Conservation (phyloP, 2,797 vertebrate species). For the Sebastes nivosus region DNA sequence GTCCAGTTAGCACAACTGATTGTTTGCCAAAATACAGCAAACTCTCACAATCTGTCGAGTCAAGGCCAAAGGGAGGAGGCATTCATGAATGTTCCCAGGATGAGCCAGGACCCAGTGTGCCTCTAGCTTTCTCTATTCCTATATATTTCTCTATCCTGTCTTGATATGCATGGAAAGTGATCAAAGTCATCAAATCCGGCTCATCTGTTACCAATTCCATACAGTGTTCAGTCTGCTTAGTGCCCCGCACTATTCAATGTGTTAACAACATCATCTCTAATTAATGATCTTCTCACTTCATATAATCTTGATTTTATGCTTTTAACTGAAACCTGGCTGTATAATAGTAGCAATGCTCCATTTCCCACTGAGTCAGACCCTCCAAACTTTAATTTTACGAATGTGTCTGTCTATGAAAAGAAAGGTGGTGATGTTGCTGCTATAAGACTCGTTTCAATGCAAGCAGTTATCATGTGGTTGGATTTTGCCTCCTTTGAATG, state of each 20-base stretch:
- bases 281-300: neutral
- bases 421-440: neutral
- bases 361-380: neutral
- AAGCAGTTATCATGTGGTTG: neutral
- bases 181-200: neutral
- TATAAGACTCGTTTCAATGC: neutral
- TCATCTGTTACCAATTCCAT: neutral
- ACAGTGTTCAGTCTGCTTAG: neutral
- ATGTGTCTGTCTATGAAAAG: neutral
- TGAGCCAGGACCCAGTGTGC: neutral
- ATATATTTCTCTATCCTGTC: neutral
- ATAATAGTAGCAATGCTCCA: neutral
- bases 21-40: neutral
- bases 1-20: neutral
- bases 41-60: neutral
- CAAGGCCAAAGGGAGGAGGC: neutral
- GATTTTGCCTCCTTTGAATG: neutral
- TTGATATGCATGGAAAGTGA: neutral
- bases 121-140: neutral
- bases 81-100: neutral
- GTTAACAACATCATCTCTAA: neutral
- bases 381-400: neutral
- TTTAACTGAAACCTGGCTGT: neutral
- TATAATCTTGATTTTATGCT: neutral
- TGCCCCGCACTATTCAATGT: neutral